Evolutionary conservation across 2,888 invertebrate species (phyloP), one percentile per base, ranked within the genome.

Genomic region (Eristalis arbustorum): DNA sequence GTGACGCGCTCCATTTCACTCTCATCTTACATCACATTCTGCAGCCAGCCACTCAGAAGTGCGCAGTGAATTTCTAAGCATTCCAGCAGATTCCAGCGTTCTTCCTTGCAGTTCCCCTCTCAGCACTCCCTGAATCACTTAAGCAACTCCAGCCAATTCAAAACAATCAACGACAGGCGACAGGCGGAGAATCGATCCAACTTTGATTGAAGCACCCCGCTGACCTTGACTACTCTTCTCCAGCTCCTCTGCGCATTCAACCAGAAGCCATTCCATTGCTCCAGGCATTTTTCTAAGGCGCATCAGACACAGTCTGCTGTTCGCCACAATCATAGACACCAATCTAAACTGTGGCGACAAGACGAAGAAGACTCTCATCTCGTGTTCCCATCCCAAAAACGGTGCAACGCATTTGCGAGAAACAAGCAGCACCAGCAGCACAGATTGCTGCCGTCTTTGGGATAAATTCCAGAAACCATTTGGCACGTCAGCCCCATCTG

Each of bases 381-480:
- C 34, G 34, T 81, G 63, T 69, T 74, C 68, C 31, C 66, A 59
- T 69, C 59, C 56, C 66, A 49, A 67, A 31, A 67, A 11, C 42
- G 61, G 14, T 68, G 74, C 69, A 67, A 77, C 66, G 66, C 80
- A 66, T 71, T 83, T 56, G 61, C 66, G 25, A 72, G 18, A n/a
- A 49, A 18, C 14, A 4, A 49, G 18, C 37, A 49, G 49, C 8
- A n/a, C n/a, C n/a, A 49, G 18, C 49, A 49, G 49, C 42, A 42
- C 14, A 14, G 14, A 76, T 69, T 67, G 69, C 64, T 73, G 81
- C 82, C 77, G 72, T 77, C 40, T 85, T 79, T 66, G 76, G 73
- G 73, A 85, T 73, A 82, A 85, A 85, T 85, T 82, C 81, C 82
- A 81, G 77, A 85, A 82, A 85, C 77, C 77, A 85, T 85, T 81